Conservation (phyloP, 2,113 vertebrate genomes). For the Tor tambroides region DNA sequence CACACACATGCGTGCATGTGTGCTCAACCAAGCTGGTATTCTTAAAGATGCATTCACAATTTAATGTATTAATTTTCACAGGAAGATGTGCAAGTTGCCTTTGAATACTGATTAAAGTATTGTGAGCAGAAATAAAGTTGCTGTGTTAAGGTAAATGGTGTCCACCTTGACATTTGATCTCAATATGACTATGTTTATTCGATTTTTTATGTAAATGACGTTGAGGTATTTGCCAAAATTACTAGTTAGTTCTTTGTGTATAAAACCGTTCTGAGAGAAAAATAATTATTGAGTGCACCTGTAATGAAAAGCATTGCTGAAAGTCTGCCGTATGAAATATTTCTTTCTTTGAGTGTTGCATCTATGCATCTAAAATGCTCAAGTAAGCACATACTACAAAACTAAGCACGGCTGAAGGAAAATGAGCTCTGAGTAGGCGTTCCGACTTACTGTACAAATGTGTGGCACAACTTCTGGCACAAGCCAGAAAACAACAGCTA, state of each 20-base stretch:
- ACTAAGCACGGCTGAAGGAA: background rate
- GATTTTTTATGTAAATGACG: too few species aligned
- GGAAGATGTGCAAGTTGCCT: background rate
- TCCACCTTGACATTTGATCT: background rate
- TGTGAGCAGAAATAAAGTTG: too few species aligned
- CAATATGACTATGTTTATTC: background rate
- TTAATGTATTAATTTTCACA: background rate
- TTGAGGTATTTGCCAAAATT: background rate
- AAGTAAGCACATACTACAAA: background rate
- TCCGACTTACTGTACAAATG: background rate
- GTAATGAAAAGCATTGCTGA: background rate
- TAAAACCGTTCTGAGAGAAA: background rate
- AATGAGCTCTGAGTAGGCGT: background rate
- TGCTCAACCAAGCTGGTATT: background rate
- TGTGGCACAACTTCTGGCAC: background rate
- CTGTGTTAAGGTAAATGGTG: background rate
- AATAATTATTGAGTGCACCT: background rate
- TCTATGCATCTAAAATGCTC: background rate
- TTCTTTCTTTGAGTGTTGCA: background rate
- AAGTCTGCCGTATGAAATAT: background rate
- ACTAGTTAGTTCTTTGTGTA: background rate
- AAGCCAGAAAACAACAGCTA: background rate
- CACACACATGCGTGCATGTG: background rate
- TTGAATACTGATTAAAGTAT: background rate
- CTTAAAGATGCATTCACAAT: background rate